Evolutionary conservation across 2,113 vertebrate species (phyloP).

Genomic region (Podarcis cretensis): DNA sequence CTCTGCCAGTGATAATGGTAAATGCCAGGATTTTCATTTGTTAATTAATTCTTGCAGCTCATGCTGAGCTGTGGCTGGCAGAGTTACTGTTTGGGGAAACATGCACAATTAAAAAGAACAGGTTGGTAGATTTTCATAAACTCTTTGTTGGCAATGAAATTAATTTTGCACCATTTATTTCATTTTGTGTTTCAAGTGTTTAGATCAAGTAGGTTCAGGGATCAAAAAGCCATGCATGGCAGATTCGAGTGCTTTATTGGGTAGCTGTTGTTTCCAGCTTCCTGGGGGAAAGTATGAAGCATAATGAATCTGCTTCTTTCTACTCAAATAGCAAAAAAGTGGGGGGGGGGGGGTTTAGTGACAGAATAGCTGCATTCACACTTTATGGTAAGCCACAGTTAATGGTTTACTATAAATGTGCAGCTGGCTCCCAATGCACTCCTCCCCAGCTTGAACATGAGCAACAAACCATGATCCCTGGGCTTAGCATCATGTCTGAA

Average conservation of each 20-base stretch:
- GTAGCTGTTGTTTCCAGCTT: neutral
- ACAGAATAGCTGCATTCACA: neutral
- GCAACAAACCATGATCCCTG: too few species aligned
- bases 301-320: neutral
- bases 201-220: neutral
- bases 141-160: neutral
- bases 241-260: neutral
- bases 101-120: neutral
- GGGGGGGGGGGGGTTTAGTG: neutral
- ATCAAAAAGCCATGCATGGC: neutral
- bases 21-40: neutral
- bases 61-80: neutral
- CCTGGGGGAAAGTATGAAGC: neutral
- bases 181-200: neutral
- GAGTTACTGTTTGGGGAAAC: neutral
- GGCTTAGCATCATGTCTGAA: too few species aligned
- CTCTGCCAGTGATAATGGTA: neutral
- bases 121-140: slow-evolving; percentile 1
- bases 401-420: too few species aligned
- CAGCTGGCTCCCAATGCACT: too few species aligned
- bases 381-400: too few species aligned
- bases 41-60: neutral
- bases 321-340: neutral
- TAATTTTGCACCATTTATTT: neutral
- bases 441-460: too few species aligned